A percentile compares a stretch with the other conserved stretches of the same genome.
Conservation (phyloP, 2,888 invertebrate species). For the Watsonalla binaria region DNA sequence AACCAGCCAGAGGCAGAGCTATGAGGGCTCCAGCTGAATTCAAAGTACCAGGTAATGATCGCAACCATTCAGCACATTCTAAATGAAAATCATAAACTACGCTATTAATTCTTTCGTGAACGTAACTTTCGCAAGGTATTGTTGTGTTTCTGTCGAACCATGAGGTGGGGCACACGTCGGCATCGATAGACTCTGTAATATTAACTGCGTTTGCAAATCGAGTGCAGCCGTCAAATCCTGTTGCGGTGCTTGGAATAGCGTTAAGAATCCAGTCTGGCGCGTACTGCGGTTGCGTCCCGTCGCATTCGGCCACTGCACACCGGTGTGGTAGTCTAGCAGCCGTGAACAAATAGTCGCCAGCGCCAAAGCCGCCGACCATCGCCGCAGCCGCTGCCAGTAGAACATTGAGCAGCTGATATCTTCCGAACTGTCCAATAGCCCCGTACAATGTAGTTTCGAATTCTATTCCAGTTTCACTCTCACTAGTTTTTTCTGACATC, state of each 20-base stretch:
- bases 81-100: conserved; percentile 64
- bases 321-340: conserved; percentile 55
- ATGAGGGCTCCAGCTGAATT: conserved; percentile 85
- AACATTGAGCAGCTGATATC: conserved; percentile 55
- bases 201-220: conserved; percentile 41
- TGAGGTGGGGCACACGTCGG: conserved; percentile 39
- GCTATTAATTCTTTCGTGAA: conserved; percentile 56
- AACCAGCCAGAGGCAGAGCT: conserved; percentile 82
- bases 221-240: conserved; percentile 55
- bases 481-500: conserved; percentile 18
- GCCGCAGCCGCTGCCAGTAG: conserved; percentile 47
- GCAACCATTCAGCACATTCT: conserved; percentile 81
- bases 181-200: conserved; percentile 16
- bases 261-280: conserved; percentile 53
- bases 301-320: conserved; percentile 56
- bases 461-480: conserved; percentile 33
- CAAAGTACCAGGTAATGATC: conserved; percentile 85
- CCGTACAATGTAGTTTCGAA: conserved; percentile 54
- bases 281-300: conserved; percentile 42
- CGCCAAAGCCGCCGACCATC: conserved; percentile 55
- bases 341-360: conserved; percentile 64
- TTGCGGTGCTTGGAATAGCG: conserved; percentile 48
- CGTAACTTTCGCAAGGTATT: conserved; percentile 51
- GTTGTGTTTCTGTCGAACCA: conserved; percentile 49
- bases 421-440: conserved; percentile 59